Conservation (phyloP, 2,113 vertebrate genomes). For the Kryptolebias marmoratus region DNA sequence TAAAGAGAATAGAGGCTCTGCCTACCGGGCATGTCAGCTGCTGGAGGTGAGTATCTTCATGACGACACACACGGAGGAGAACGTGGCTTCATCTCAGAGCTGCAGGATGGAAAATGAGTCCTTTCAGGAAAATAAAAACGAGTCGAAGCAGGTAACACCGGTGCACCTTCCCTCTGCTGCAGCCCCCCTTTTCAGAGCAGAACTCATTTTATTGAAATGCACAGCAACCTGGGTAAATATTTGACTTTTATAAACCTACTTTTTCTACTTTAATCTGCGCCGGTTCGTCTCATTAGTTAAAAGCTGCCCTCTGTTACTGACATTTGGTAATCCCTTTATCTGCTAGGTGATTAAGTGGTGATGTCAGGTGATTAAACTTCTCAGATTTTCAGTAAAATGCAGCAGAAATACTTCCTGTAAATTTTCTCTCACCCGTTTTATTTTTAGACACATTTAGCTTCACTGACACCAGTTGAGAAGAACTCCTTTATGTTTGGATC, state of each 20-base stretch:
- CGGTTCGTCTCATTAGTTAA: neutral
- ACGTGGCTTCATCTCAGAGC: slow-evolving; percentile 17
- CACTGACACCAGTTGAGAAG: too few species aligned
- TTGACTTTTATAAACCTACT: too few species aligned
- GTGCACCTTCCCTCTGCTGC: slow-evolving; percentile 62
- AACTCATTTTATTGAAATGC: slow-evolving; percentile 49
- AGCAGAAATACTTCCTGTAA: slow-evolving; percentile 7
- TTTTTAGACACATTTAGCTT: too few species aligned
- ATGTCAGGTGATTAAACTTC: neutral
- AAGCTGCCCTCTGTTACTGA: neutral
- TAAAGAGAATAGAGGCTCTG: slow-evolving; percentile 55
- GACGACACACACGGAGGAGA: slow-evolving; percentile 13
- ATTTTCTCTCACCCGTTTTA: neutral
- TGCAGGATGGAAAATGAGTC: slow-evolving; percentile 6
- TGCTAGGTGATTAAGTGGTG: neutral
- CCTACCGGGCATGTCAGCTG: slow-evolving; percentile 81
- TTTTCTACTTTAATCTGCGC: neutral
- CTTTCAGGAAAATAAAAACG: neutral
- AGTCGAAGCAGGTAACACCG: slow-evolving; percentile 60
- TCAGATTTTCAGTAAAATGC: neutral
- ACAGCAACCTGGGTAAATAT: slow-evolving; percentile 29
- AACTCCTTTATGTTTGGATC: too few species aligned
- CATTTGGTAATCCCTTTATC: neutral
- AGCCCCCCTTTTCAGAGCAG: slow-evolving; percentile 24
- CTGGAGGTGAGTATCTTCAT: slow-evolving; percentile 79